Evolutionary conservation across 92 coral and sea anemone genomes (phyloP), one percentile per base, ranked within the genome.

Genomic region (Pocillopora grandis): DNA sequence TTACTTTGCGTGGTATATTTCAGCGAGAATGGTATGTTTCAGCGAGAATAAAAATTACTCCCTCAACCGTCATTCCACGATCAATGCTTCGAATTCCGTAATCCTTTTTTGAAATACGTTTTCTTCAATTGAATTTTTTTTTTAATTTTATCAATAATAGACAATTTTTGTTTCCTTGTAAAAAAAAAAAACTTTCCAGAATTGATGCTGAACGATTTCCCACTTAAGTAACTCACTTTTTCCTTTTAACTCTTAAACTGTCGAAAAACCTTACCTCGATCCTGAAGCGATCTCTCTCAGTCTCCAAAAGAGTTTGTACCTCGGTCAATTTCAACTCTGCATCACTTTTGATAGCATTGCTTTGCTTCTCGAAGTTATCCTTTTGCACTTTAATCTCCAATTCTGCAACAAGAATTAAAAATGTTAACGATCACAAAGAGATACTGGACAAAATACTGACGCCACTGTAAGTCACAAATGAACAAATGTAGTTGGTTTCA

Each of bases 351-450:
- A 94, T 79, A 0, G 89, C 88, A 58, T 80, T 72, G 13, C 86
- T 80, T 86, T 94, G 89, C 83, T 86, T 89, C 68, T 94, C 98
- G 72, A 89, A 94, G 70, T 66, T 85, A 17, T 94, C 95, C 62
- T 88, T 92, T 79, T 92, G 98, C 10, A 90, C 71, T 58, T 94
- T 90, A 35, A 89, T 92, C 52, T 94, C 98, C 73, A 94, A 80
- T 49, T 94, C 98, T 94, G 84, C 9, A 75, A 80, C 67, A 65
- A 74, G 72, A 83, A 42, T 9, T 12, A 74, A 72, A n/a, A n/a
- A 70, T 48, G 12, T 20, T 15, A 56, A 58, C 15, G 76, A 71
- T 71, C 77, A 81, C 18, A 56, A 35, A 80, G 59, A 59, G 20
- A 52, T 61, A 11, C 55, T 35, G 52, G 49, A 6, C 27, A 83